Evolutionary conservation across 2,113 vertebrate genomes (phyloP).

Genomic region (Myrmophylax atrothorax): DNA sequence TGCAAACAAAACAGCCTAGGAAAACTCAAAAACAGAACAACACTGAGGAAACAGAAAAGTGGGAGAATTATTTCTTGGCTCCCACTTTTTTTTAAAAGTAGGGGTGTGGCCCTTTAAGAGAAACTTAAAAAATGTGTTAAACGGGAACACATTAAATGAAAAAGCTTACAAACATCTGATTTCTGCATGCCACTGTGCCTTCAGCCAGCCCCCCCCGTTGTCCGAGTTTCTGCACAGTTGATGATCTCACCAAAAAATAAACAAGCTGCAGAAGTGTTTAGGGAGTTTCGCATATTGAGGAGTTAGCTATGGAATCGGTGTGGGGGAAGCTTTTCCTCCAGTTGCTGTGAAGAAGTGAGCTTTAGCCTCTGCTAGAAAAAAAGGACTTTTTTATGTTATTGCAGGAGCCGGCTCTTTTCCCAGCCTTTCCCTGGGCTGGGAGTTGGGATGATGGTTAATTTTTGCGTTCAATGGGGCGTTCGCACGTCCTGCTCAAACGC

Average conservation of each 20-base stretch:
- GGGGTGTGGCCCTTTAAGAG: background rate
- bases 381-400: rapidly evolving
- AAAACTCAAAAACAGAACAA: background rate
- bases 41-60: background rate
- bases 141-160: background rate
- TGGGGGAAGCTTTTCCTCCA: background rate
- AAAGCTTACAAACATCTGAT: background rate
- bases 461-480: rapidly evolving
- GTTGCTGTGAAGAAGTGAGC: background rate
- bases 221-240: background rate
- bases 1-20: background rate
- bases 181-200: background rate
- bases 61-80: background rate
- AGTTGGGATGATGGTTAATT: background rate
- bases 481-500: rapidly evolving
- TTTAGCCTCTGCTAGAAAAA: background rate
- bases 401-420: background rate
- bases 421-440: background rate
- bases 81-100: background rate
- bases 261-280: background rate
- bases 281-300: background rate
- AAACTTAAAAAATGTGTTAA: background rate
- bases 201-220: background rate
- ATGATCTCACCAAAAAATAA: constrained; percentile 36
- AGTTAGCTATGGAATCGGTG: background rate